These are phyloP conservation scores for Nemotelus nigrinus DNA, from an alignment of 2,888 invertebrate genomes.

Conservation along the genomic window DNA sequence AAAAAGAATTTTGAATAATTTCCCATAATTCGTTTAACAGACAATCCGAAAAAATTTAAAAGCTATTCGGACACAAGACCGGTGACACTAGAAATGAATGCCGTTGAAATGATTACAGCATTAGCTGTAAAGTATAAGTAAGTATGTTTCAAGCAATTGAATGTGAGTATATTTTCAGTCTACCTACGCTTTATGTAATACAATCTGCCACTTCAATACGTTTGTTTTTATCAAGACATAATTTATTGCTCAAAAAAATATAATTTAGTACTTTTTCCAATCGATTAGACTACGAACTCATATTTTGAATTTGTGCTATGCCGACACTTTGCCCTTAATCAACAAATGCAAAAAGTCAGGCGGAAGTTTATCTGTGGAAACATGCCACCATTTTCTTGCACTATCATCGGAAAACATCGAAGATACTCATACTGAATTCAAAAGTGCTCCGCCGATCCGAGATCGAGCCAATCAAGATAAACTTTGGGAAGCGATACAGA, in stretches of 20 bases:
- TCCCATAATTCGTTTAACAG: constrained; percentile 47
- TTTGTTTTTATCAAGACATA: background rate
- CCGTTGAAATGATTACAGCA: constrained; percentile 70
- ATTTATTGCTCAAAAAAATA: constrained; percentile 21
- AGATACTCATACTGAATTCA: constrained; percentile 73
- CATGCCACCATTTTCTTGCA: constrained; percentile 78
- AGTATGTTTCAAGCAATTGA: constrained; percentile 52
- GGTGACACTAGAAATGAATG: constrained; percentile 73
- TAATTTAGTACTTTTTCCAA: background rate
- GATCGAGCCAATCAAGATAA: constrained; percentile 70
- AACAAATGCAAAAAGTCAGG: constrained; percentile 65
- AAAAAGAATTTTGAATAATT: constrained; percentile 4
- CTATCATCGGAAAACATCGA: constrained; percentile 73
- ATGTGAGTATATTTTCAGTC: background rate
- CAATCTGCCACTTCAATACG: background rate
- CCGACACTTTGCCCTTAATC: constrained; percentile 70
- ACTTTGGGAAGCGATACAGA: constrained; percentile 72
- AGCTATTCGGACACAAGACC: constrained; percentile 75
- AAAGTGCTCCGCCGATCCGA: constrained; percentile 79
- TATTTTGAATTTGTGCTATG: constrained; percentile 75
- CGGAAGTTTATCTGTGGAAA: constrained; percentile 74
- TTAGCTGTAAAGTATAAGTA: constrained; percentile 70
- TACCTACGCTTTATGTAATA: background rate
- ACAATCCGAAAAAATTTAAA: constrained; percentile 70
- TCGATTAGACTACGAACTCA: constrained; percentile 71